A percentile compares a stretch with the other conserved stretches of the same genome.
These are phyloP conservation scores for Coleophora flavipennella DNA, from an alignment of 2,888 invertebrate genomes.

Conservation along the genomic window DNA sequence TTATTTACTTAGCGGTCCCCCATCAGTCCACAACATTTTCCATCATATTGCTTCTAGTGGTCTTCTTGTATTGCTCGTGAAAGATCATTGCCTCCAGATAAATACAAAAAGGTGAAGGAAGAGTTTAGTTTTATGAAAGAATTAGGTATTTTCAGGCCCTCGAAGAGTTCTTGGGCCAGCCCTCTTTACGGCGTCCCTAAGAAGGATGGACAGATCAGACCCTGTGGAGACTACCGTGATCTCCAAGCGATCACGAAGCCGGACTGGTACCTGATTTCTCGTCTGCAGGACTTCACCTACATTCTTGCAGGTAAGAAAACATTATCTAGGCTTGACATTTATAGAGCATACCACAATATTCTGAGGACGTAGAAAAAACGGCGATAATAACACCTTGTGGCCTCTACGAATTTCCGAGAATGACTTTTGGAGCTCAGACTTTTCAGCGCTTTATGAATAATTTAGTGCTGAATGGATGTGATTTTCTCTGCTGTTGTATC, in stretches of 20 bases:
- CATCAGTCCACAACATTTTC: background rate
- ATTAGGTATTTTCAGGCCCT: conserved; percentile 10
- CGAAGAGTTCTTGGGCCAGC: conserved; percentile 10
- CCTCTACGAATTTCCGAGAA: too few relatives aligned
- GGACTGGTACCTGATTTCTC: conserved; percentile 1
- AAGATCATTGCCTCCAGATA: background rate
- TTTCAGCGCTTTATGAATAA: too few relatives aligned
- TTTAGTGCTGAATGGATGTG: too few relatives aligned
- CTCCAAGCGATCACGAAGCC: conserved; percentile 6
- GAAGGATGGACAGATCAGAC: conserved; percentile 1
- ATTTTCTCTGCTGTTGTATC: too few relatives aligned
- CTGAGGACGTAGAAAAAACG: conserved; percentile 3
- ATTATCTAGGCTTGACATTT: background rate
- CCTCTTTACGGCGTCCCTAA: too few relatives aligned
- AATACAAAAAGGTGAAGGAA: conserved; percentile 1
- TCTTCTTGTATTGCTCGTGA: background rate
- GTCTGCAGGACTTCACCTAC: conserved; percentile 2
- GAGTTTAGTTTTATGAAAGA: conserved; percentile 1
- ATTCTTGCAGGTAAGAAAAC: background rate
- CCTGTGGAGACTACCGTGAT: background rate
- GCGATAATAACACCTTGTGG: conserved; percentile 7
- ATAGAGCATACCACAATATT: conserved; percentile 2
- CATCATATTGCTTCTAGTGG: conserved; percentile 3
- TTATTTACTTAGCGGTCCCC: too few relatives aligned
- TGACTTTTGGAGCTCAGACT: too few relatives aligned